These are phyloP conservation scores for Falcunculus frontatus DNA, from an alignment of 2,113 vertebrate genomes.

Conservation along the genomic window DNA sequence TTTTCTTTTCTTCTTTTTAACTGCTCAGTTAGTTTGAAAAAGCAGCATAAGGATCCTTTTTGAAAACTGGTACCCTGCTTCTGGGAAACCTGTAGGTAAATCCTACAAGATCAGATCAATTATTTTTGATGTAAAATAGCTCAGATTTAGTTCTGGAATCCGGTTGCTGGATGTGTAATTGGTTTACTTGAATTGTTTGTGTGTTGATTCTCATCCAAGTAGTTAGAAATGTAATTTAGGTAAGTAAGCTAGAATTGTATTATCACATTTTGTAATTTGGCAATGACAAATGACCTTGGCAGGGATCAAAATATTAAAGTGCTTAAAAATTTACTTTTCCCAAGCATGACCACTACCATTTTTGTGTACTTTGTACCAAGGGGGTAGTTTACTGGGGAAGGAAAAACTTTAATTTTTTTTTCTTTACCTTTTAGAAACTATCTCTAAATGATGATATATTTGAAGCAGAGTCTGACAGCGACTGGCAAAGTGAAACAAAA, in stretches of 20 bases:
- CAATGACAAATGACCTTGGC: background rate
- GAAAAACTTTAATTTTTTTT: background rate
- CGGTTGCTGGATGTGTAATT: background rate
- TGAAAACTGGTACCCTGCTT: background rate
- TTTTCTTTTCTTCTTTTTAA: background rate
- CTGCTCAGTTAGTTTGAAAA: background rate
- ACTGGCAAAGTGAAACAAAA: constrained; percentile 78
- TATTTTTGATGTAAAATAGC: background rate
- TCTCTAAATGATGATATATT: constrained; percentile 85
- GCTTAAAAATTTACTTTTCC: background rate
- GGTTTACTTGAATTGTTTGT: background rate
- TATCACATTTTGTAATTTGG: background rate
- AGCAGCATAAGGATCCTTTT: background rate
- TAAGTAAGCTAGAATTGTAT: background rate
- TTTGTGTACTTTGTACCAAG: background rate
- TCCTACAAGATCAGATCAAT: background rate
- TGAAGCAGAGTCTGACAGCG: constrained; percentile 88
- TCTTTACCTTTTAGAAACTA: constrained; percentile 73
- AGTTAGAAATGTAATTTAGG: background rate
- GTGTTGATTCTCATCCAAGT: background rate
- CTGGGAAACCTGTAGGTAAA: background rate
- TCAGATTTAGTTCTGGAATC: background rate
- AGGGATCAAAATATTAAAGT: background rate
- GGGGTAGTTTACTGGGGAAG: background rate
- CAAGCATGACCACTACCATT: background rate